A percentile compares a stretch with the other conserved stretches of the same genome.
phyloP scores from a whole-genome alignment of 2,888 invertebrate species.

The Eilema caniola region DNA sequence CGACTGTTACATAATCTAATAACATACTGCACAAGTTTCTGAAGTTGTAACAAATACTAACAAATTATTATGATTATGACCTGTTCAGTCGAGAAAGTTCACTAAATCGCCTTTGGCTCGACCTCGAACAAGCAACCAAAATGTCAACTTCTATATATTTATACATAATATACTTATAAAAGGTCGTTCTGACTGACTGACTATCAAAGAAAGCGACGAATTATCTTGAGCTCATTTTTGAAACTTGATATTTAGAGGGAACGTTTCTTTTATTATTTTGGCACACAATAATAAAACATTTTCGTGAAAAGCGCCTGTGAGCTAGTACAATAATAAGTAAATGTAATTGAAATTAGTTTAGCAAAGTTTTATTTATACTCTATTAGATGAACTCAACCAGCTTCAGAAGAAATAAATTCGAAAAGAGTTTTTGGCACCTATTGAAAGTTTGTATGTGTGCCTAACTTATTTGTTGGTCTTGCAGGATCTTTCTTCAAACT shows the following conservation, averaged over 20 bases:
- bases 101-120: slow-evolving; percentile 6
- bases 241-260: slow-evolving; percentile 1
- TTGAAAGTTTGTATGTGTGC: no score
- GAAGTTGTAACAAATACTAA: background rate
- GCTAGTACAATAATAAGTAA: background rate
- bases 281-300: slow-evolving; percentile 5
- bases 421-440: no score
- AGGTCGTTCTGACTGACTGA: slow-evolving; percentile 4
- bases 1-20: background rate
- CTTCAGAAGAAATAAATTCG: background rate
- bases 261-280: background rate
- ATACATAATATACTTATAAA: background rate
- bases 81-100: background rate
- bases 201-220: background rate
- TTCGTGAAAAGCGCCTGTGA: background rate
- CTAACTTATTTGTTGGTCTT: no score
- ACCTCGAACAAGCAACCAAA: background rate
- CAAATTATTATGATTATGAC: slow-evolving; percentile 1
- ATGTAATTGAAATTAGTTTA: background rate
- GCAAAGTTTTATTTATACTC: background rate
- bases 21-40: background rate
- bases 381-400: background rate
- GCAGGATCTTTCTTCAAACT: no score
- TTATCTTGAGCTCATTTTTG: background rate
- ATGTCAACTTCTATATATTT: slow-evolving; percentile 1